Conservation (phyloP, 2,797 vertebrate genomes). For the Gobio occitaniae region DNA sequence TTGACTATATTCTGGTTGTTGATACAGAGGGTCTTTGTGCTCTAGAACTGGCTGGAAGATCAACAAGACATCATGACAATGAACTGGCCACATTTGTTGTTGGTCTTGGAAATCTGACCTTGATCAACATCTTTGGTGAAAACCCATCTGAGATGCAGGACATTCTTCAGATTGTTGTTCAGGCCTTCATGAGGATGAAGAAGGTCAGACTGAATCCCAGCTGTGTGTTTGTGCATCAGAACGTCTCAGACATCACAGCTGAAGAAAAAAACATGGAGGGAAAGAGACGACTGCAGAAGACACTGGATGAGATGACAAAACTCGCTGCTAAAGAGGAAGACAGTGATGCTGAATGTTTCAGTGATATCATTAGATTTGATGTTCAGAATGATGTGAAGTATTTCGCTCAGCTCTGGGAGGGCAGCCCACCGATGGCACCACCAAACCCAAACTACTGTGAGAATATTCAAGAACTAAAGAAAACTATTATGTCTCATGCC, state of each 20-base stretch:
- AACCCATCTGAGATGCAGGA: background rate
- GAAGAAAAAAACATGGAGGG: background rate
- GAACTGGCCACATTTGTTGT: background rate
- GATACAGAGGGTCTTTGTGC: background rate
- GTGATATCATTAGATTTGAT: conserved; percentile 77
- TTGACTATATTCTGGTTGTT: background rate
- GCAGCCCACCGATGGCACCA: background rate
- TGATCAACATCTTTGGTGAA: background rate
- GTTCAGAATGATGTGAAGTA: conserved; percentile 76
- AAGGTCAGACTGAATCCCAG: background rate
- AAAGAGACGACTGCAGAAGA: background rate
- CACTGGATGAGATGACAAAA: conserved; percentile 63
- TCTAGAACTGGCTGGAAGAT: background rate
- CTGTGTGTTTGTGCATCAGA: conserved; percentile 63
- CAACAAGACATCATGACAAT: background rate
- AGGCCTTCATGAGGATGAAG: background rate
- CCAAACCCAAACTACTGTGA: background rate
- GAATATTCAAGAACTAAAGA: background rate
- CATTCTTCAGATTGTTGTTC: background rate
- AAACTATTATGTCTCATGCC: background rate
- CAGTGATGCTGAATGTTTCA: conserved; percentile 69
- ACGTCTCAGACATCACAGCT: conserved; percentile 70
- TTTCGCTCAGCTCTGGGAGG: background rate
- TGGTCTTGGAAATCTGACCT: background rate
- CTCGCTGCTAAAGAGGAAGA: conserved; percentile 75